Percentiles rank a stretch among this genome's conserved stretches.
These are phyloP conservation scores for Radopholus similis DNA, from an alignment of 1,140 invertebrate species.

Conservation along the genomic window DNA sequence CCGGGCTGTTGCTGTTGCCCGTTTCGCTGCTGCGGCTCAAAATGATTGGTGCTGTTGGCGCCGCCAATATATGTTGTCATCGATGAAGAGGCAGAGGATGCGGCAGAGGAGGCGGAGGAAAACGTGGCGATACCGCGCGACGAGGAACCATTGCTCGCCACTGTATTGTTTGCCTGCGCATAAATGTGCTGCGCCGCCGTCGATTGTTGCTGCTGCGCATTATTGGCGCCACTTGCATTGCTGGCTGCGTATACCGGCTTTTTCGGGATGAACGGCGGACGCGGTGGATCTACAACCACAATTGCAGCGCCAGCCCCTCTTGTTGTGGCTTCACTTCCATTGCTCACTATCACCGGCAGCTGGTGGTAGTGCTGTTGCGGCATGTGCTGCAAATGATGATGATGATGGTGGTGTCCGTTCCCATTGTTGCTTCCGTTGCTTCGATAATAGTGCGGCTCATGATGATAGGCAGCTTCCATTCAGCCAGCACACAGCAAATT, in stretches of 20 bases:
- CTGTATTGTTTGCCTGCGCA: background rate
- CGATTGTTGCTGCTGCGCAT: background rate
- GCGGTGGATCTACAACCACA: slow-evolving; percentile 5
- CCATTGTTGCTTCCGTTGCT: background rate
- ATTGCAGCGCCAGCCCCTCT: background rate
- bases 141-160: background rate
- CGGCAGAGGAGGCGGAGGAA: background rate
- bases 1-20: background rate
- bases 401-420: background rate
- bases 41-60: background rate
- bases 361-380: background rate
- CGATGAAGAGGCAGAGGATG: background rate
- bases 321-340: background rate
- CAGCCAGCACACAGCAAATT: no score
- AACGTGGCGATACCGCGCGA: background rate
- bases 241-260: slow-evolving; percentile 15
- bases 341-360: background rate
- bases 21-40: background rate
- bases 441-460: no score
- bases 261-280: slow-evolving; percentile 21
- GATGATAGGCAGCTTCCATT: no score
- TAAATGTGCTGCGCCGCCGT: background rate
- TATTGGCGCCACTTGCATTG: background rate
- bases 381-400: background rate
- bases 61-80: slow-evolving; percentile 13